Base-by-base conservation (phyloP, 2,888 invertebrate species). In the Arctia plantaginis region DNA sequence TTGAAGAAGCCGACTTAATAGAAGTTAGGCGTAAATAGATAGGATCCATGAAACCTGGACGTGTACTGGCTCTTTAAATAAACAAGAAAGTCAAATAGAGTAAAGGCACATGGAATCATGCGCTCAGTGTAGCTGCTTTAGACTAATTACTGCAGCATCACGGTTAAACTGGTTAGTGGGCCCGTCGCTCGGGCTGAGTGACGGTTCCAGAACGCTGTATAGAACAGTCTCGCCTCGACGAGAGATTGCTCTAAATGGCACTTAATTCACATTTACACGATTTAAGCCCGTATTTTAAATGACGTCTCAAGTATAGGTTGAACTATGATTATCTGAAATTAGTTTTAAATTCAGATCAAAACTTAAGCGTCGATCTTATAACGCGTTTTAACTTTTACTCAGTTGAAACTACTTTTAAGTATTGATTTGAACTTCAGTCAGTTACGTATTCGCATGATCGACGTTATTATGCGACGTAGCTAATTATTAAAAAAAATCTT, bases 61-160 rank as follows among this genome's bases (percentile, higher is more conserved):
- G 83, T 85, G 82, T 85, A 86, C 72, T 87, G 85, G 85, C 80
- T 85, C 79, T 73, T 74, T 80, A 88, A 89, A 85, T 89, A 86
- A 90, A 87, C 88, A 86, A 86, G 88, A 86, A 86, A 89, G 86
- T 87, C 88, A 86, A 88, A 90, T 89, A 86, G 87, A 86, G 82
- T 77, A 71, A 82, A 82, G 74, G 81, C 69, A 89, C 87, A 86
- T 88, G 84, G 81, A 89, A 86, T 89, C 85, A 82, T 87, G 87
- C 80, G 89, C 90, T 89, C 86, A 87, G 90, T 89, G 87, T 89
- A 87, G 88, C 87, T 91, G 90, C 90, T 93, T n/a, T 90, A 91
- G 90, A 91, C 92, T 95, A 94, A 95, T 94, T 94, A 93, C 92
- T 92, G 90, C 91, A 90, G 89, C 89, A 90, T 90, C 89, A 88